These are phyloP conservation scores for Tarsius wallacei DNA, from an alignment of 2,797 vertebrate species.

Conservation along the genomic window DNA sequence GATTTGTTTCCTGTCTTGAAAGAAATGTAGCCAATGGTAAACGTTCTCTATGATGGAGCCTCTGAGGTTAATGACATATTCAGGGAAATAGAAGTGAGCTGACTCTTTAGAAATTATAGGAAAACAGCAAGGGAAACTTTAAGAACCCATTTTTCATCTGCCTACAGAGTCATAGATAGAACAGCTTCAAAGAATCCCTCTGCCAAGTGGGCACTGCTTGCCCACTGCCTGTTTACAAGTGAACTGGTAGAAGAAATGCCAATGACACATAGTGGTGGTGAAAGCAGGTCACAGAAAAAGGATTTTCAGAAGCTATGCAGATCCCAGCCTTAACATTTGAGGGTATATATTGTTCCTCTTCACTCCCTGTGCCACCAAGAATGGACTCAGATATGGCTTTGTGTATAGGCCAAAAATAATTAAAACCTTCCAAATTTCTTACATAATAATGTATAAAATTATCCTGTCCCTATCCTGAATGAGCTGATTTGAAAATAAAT, in stretches of 20 bases:
- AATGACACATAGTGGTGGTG: background rate
- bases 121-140: background rate
- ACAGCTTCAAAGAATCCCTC: background rate
- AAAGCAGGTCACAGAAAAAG: background rate
- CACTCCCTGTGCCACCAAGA: background rate
- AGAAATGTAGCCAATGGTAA: background rate
- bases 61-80: background rate
- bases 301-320: background rate
- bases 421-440: background rate
- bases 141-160: background rate
- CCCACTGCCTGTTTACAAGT: background rate
- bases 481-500: slow-evolving; percentile 60
- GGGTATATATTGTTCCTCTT: background rate
- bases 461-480: slow-evolving; percentile 16
- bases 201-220: background rate
- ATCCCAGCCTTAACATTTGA: background rate
- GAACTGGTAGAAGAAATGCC: background rate
- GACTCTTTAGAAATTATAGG: slow-evolving; percentile 4
- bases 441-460: slow-evolving; percentile 20
- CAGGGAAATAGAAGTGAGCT: slow-evolving; percentile 21
- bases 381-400: background rate
- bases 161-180: slow-evolving; percentile 28
- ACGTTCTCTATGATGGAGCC: background rate
- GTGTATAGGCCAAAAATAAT: background rate
- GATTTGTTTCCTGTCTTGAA: background rate